Evolutionary conservation across 2,797 vertebrate genomes (phyloP), one percentile per base, ranked within the genome.

Genomic region (Ctenopoma kingsleyae): DNA sequence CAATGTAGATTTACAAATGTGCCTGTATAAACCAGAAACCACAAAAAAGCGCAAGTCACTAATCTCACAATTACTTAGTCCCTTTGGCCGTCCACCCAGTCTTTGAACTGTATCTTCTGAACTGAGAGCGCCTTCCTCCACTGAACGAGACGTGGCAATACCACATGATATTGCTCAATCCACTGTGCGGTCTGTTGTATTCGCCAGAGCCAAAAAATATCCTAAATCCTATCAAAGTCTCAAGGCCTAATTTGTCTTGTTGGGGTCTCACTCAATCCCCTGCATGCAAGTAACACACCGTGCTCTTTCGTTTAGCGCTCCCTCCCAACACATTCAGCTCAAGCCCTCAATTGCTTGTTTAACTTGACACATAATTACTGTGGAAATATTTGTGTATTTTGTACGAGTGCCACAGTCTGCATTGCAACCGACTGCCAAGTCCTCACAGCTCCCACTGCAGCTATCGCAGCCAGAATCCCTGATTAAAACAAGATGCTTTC

Each of bases 321-420:
- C 79, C 79, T 87, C 86, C 82, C 66, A 64, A 90, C 93, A 91
- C 81, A 89, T 91, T 91, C 89, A 92, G 87, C 89, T 86, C 88
- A 55, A 88, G 90, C 88, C 92, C 90, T 92, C 91, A 87, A 94
- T 93, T 92, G 92, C 94, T 95, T 95, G 94, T 94, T 95, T 95
- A 91, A 95, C 93, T 93, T 94, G 94, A 95, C 93, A 94, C 92
- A 91, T 95, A 95, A 95, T 95, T 95, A 95, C 94, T 90, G 90
- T 93, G 93, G 92, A 95, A 94, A 94, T 94, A 95, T 95, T 94
- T 95, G 94, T 95, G 93, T 93, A 94, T 95, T 94, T 94, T 94
- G 93, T 94, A 94, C 80, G 89, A 90, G 92, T 94, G 94, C 94
- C 94, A 94, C 85, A 85, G 89, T 87, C 91, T 85, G 91, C 88